These are phyloP conservation scores for Folsomia manolachei DNA, from an alignment of 2,888 invertebrate genomes.

Conservation along the genomic window DNA sequence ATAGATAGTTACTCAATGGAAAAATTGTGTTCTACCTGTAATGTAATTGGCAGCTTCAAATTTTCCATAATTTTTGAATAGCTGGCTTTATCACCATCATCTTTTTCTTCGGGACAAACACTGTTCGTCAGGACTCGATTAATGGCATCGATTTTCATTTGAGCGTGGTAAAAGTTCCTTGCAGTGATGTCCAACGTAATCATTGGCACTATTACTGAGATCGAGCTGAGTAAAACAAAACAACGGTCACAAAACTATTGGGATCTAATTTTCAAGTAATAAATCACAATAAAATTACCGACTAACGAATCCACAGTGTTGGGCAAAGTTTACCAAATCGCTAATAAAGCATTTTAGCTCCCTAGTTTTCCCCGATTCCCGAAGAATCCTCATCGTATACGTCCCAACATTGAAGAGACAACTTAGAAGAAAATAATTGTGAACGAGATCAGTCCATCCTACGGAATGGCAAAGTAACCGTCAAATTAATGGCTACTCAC, in stretches of 20 bases:
- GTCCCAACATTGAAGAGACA: constrained; percentile 22
- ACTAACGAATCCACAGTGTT: constrained; percentile 30
- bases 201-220: constrained; percentile 22
- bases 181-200: constrained; percentile 31
- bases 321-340: constrained; percentile 28
- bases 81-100: constrained; percentile 12
- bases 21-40: constrained; percentile 27
- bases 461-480: background rate
- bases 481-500: too few species aligned
- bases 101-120: constrained; percentile 14
- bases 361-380: constrained; percentile 29
- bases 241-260: background rate
- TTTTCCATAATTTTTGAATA: constrained; percentile 27
- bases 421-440: constrained; percentile 32
- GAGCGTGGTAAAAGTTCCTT: constrained; percentile 33
- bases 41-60: constrained; percentile 28
- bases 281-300: constrained; percentile 14
- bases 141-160: constrained; percentile 30
- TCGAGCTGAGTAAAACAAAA: too few species aligned
- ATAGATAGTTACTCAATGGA: too few species aligned
- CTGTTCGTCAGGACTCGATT: constrained; percentile 16
- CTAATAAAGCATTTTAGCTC: constrained; percentile 31
- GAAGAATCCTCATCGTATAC: constrained; percentile 25
- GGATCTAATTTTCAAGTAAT: background rate
- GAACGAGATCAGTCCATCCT: constrained; percentile 35